Conservation (phyloP, 1,140 invertebrate species). For the Lethocerus indicus region DNA sequence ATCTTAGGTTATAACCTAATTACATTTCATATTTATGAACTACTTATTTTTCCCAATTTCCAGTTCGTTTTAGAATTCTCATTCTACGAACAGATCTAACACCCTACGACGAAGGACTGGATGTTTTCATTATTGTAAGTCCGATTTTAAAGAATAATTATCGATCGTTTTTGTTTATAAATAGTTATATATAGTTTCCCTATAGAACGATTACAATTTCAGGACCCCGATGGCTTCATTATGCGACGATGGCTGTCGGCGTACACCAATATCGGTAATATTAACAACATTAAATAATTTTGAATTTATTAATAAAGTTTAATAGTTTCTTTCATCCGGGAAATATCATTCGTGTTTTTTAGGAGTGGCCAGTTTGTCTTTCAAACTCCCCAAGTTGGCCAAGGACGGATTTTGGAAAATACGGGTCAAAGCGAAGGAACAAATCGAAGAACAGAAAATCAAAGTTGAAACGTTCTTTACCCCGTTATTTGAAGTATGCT, state of each 20-base stretch:
- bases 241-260: constrained; percentile 32
- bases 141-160: neutral
- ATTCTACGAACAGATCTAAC: constrained; percentile 28
- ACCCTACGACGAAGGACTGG: constrained; percentile 30
- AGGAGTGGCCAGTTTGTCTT: constrained; percentile 26
- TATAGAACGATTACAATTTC: constrained; percentile 1
- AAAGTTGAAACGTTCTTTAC: constrained; percentile 29
- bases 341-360: constrained; percentile 5
- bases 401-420: constrained; percentile 31
- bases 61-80: constrained; percentile 30
- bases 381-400: constrained; percentile 25
- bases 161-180: neutral
- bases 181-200: neutral
- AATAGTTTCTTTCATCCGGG: neutral
- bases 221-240: constrained; percentile 30
- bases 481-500: constrained; percentile 27
- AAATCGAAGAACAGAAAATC: constrained; percentile 28
- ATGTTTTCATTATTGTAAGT: constrained; percentile 30
- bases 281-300: constrained; percentile 2
- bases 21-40: neutral
- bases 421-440: constrained; percentile 25
- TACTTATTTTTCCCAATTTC: constrained; percentile 16
- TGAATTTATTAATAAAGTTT: constrained; percentile 2
- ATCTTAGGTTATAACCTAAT: neutral
- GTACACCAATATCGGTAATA: constrained; percentile 26